Evolutionary conservation across 2,113 vertebrate genomes (phyloP).

Genomic region (Lota lota): DNA sequence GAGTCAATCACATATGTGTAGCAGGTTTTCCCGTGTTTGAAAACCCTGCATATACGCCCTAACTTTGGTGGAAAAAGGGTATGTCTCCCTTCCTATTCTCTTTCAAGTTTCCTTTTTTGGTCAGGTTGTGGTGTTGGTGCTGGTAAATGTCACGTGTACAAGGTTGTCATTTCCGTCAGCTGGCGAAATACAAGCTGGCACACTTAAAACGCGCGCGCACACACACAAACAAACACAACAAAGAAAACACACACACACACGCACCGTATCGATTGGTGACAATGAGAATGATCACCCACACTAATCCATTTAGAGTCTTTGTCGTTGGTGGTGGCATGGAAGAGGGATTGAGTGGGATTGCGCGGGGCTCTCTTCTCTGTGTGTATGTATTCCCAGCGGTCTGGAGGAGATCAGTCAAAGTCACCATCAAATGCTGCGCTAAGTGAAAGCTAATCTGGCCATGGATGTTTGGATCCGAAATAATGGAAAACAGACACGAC

Average conservation of each 20-base stretch:
- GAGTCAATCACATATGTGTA: too few species aligned
- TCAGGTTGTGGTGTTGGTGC: too few species aligned
- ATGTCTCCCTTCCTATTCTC: too few species aligned
- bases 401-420: constrained; percentile 38
- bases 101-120: too few species aligned
- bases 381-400: constrained; percentile 38
- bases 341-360: constrained; percentile 52
- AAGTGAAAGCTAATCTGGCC: constrained; percentile 58
- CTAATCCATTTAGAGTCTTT: constrained; percentile 73
- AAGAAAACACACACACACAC: constrained; percentile 44
- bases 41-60: too few species aligned
- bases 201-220: constrained; percentile 12
- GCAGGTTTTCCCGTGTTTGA: too few species aligned
- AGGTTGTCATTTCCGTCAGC: constrained; percentile 24
- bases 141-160: too few species aligned
- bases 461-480: constrained; percentile 2
- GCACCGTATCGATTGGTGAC: constrained; percentile 48
- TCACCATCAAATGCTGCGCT: constrained; percentile 45
- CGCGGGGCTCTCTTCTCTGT: constrained; percentile 32
- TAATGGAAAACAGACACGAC: constrained; percentile 18
- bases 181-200: constrained; percentile 16
- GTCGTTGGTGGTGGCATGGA: constrained; percentile 49
- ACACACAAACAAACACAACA: constrained; percentile 28
- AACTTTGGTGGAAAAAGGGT: too few species aligned
- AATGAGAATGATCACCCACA: constrained; percentile 68